These are phyloP conservation scores for Hozukius guyotensis DNA, from an alignment of 2,797 vertebrate species.

Conservation along the genomic window DNA sequence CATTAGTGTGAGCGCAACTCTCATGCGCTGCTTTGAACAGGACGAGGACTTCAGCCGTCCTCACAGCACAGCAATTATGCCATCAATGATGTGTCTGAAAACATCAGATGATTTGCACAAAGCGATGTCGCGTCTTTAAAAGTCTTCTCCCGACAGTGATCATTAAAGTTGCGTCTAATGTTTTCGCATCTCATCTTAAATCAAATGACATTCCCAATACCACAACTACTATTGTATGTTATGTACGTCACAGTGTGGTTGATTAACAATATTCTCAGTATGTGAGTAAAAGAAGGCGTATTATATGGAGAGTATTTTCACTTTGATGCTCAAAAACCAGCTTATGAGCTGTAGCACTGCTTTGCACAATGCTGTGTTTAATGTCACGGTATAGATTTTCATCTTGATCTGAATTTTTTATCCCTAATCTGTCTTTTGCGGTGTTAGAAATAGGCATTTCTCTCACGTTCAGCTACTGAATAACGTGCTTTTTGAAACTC, in stretches of 20 bases:
- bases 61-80: conserved; percentile 17
- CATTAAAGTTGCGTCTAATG: not conserved
- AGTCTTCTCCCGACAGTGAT: not conserved
- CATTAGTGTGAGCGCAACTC: conserved; percentile 17
- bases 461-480: conserved; percentile 1
- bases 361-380: not conserved
- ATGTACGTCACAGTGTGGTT: not conserved
- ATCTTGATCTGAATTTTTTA: conserved; percentile 4
- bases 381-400: not conserved
- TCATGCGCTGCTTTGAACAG: conserved; percentile 27
- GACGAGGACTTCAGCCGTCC: conserved; percentile 13
- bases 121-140: conserved; percentile 5
- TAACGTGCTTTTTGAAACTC: conserved; percentile 5
- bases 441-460: conserved; percentile 1
- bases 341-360: not conserved
- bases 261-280: not conserved
- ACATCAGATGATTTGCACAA: conserved; percentile 14
- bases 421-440: conserved; percentile 1
- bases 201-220: not conserved
- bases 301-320: not conserved
- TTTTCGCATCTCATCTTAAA: conserved; percentile 10
- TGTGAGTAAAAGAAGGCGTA: not conserved
- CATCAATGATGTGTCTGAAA: conserved; percentile 8
- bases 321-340: conserved; percentile 4
- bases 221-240: not conserved